Percentiles rank a stretch among this genome's conserved stretches.
These are phyloP conservation scores for Trematomus bernacchii DNA, from an alignment of 2,797 vertebrate species.

Conservation along the genomic window DNA sequence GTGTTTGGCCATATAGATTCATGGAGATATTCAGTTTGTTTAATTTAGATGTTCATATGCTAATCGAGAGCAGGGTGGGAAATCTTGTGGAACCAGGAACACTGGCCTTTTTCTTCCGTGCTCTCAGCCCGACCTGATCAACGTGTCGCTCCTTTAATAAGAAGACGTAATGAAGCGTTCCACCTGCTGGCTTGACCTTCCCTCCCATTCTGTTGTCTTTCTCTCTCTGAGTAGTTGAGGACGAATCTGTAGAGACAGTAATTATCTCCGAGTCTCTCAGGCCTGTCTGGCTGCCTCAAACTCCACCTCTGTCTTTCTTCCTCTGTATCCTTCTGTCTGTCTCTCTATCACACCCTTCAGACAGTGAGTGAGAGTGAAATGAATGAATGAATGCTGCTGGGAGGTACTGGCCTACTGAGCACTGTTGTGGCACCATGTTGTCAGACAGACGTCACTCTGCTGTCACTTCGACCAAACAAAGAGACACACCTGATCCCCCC, in stretches of 20 bases:
- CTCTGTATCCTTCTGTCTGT: neutral
- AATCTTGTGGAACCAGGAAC: neutral
- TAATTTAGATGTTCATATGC: neutral
- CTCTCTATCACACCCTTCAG: conserved; percentile 35
- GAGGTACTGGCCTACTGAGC: conserved; percentile 27
- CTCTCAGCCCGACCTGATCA: conserved; percentile 33
- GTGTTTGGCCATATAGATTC: too few relatives aligned
- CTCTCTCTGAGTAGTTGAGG: conserved; percentile 16
- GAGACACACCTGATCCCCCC: conserved; percentile 9
- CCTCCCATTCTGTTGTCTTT: conserved; percentile 4
- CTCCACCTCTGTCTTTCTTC: neutral
- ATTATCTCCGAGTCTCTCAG: conserved; percentile 50
- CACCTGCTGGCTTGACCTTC: conserved; percentile 44
- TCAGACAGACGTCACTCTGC: conserved; percentile 46
- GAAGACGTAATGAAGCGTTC: conserved; percentile 53
- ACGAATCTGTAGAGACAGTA: conserved; percentile 52
- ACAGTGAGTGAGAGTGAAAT: conserved; percentile 1
- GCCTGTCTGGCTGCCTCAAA: conserved; percentile 28
- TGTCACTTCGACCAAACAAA: conserved; percentile 38
- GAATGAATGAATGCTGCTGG: conserved; percentile 27
- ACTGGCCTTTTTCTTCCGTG: conserved; percentile 12
- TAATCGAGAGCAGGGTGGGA: neutral
- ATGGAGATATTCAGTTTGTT: too few relatives aligned
- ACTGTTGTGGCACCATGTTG: conserved; percentile 30
- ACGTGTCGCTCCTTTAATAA: conserved; percentile 59